Base-by-base conservation (phyloP, 2,888 invertebrate species). In the Limenitis arthemis region DNA sequence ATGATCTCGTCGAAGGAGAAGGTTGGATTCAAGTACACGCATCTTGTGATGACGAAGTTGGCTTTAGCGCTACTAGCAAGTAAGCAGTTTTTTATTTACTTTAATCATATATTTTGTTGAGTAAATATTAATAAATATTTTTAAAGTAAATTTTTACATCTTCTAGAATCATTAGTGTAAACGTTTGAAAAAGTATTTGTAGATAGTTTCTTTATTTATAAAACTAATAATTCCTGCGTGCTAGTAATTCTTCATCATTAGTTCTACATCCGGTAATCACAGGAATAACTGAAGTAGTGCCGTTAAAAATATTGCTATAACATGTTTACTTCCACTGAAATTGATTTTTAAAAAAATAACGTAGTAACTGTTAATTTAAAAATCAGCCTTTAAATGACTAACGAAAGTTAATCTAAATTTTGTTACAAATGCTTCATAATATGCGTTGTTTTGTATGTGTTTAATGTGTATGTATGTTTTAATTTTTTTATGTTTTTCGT, bases 1-100 rank as follows among this genome's bases (percentile, higher is more conserved):
- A 95, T 95, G 95, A 91, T 95, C 68, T 93, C 93, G 48, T 94
- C 94, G 47, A 91, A 92, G 72, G 94, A 95, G 74, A 90, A 91
- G 68, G 91, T 95, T 57, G 90, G 91, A 58, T 85, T 94, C 83
- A 90, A 91, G 67, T 95, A 95, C 80, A 91, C 91, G 58, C 87
- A 90, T 59, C 90, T 93, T 47, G 91, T 95, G 55, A 91, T 94
- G 79, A 81, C 90, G 68, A 96, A 96, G 85, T 88, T 95, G 60
- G 91, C 93, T 49, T 81, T 95, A 60, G 91, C 93, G 39, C 86
- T 95, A 40, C 72, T 94, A 66, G 93, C 94, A 63, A 91, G 95
- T 95, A 75, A 90, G 91, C 88, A 55, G 12, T 6, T 8, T 29
- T 6, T 40, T 5, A 11, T 28, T 11, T 34, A 40, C 28, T 38